Evolutionary conservation across 2,888 invertebrate genomes (phyloP), one percentile per base, ranked within the genome.

Genomic region (Rhagophthalmus giganteus): DNA sequence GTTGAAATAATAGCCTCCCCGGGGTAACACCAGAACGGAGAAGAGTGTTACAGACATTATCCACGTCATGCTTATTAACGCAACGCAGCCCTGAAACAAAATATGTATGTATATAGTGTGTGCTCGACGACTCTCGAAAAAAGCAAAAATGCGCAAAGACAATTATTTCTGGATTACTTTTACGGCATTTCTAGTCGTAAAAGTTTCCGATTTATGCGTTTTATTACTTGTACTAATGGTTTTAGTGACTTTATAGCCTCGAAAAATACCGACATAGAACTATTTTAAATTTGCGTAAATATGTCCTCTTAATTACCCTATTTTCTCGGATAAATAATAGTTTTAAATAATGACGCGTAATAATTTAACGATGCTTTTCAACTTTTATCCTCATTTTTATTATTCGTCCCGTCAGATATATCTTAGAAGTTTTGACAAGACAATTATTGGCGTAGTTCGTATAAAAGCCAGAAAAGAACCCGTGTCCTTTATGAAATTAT

Each of bases 1-100:
- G 75, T 92, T 92, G 79, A 90, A 92, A 75, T 90, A 91, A 77
- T 90, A 92, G 52, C 90, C 91, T 63, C 90, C 89, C 65, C 87
- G 82, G 5, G 91, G 91, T 50, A 92, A 79, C 59, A 91, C 91
- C 73, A 92, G 82, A 58, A 86, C 81, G 15, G 89, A 88, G 72
- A 91, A 92, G 63, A 91, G 79, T 40, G 90, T 87, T 65, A 91
- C 85, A 54, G 89, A 90, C 62, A 88, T 81, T 67, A 91, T 86
- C 89, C 91, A 90, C 63, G 91, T 90, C 66, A 88, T 78, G 70
- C 90, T 88, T 72, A 92, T 86, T 57, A 91, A 84, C 59, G 89
- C 82, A 60, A 92, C 88, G 75, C 92, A 92, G 59, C 90, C 89
- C 88, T 91, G 83, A 52, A 80, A 80, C 70, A 40, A 54, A 38